A percentile compares a stretch with the other conserved stretches of the same genome.
Conservation (phyloP, 2,888 invertebrate genomes). For the Hypselothyrea guttata region DNA sequence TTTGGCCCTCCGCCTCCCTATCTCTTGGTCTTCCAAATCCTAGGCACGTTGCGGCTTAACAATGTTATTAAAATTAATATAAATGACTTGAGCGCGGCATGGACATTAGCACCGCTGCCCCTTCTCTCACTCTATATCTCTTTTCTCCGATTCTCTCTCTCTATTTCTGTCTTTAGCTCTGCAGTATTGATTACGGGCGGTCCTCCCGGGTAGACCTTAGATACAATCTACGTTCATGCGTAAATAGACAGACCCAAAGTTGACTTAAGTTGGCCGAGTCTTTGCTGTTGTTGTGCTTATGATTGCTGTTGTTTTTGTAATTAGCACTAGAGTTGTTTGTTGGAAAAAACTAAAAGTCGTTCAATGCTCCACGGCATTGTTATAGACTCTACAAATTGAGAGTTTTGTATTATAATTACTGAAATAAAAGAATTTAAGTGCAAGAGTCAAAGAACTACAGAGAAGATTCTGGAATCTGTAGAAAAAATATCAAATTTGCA, state of each 20-base stretch:
- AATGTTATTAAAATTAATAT: conserved; percentile 79
- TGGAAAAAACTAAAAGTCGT: conserved; percentile 30
- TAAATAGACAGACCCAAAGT: background rate
- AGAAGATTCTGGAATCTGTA: no score
- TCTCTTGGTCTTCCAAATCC: conserved; percentile 27
- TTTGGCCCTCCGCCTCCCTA: background rate
- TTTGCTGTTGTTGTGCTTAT: conserved; percentile 36
- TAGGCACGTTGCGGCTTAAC: conserved; percentile 58
- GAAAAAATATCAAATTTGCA: no score
- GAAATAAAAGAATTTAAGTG: no score
- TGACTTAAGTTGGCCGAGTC: conserved; percentile 4
- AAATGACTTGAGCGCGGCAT: conserved; percentile 60
- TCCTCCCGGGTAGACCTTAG: conserved; percentile 11
- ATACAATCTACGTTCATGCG: conserved; percentile 1
- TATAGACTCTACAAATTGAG: no score
- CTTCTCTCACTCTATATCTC: background rate
- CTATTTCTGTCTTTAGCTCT: background rate
- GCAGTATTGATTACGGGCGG: conserved; percentile 32
- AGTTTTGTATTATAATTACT: no score
- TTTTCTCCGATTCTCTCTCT: no score
- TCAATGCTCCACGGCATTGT: conserved; percentile 29
- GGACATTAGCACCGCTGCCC: conserved; percentile 33
- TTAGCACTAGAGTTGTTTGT: conserved; percentile 37
- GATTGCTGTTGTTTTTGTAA: conserved; percentile 65
- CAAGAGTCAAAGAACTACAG: no score